phyloP scores from a whole-genome alignment of 2,888 invertebrate species.

The Agrilus biguttatus region DNA sequence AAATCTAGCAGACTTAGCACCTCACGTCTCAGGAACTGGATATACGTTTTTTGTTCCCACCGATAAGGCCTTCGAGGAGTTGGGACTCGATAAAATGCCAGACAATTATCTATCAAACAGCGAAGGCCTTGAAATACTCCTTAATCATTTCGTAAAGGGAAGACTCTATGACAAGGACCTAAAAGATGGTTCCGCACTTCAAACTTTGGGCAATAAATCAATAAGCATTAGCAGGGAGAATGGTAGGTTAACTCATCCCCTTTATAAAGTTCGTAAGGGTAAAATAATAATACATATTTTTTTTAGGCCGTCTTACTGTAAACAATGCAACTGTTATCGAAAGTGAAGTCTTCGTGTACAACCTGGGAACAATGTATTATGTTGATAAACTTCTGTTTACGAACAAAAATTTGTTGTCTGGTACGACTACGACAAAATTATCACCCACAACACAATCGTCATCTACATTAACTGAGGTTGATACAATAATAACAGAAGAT shows the following conservation, averaged over 20 bases:
- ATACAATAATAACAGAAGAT: constrained; percentile 8
- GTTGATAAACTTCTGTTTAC: constrained; percentile 43
- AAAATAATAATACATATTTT: constrained; percentile 18
- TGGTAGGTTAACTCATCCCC: constrained; percentile 19
- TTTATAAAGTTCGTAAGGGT: constrained; percentile 34
- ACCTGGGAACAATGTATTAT: constrained; percentile 49
- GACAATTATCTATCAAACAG: constrained; percentile 42
- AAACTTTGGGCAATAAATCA: constrained; percentile 41
- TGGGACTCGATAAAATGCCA: constrained; percentile 42
- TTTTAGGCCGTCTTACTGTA: constrained; percentile 35
- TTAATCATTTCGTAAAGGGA: constrained; percentile 48
- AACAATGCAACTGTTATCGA: constrained; percentile 44
- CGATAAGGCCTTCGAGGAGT: constrained; percentile 47
- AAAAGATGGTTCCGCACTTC: constrained; percentile 36
- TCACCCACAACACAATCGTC: too few species aligned
- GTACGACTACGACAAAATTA: constrained; percentile 10
- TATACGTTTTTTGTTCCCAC: constrained; percentile 58
- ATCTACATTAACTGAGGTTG: too few species aligned
- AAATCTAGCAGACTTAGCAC: constrained; percentile 46
- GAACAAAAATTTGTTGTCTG: constrained; percentile 17
- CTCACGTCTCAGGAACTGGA: constrained; percentile 45
- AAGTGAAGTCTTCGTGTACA: constrained; percentile 48
- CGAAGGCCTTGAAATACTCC: constrained; percentile 40
- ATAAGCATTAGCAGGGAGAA: constrained; percentile 35
- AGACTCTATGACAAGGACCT: constrained; percentile 44